These are phyloP conservation scores for Carcinoscorpius rotundicauda DNA, from an alignment of 1,140 invertebrate species.

Conservation along the genomic window DNA sequence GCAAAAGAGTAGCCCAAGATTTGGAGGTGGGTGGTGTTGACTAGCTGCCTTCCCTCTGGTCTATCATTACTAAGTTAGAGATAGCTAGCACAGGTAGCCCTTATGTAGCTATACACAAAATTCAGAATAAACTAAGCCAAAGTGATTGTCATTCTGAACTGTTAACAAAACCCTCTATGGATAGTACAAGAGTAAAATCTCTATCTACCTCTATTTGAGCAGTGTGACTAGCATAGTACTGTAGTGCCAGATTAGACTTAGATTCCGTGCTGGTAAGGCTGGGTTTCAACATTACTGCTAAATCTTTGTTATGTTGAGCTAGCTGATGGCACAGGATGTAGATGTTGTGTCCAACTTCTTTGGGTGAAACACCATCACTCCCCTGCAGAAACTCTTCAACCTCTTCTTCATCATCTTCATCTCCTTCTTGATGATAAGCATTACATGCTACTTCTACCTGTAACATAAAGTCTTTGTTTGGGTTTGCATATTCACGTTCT, in stretches of 20 bases:
- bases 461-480: too few species aligned
- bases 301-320: conserved; percentile 88
- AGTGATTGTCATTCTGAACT: too few species aligned
- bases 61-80: too few species aligned
- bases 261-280: conserved; percentile 30
- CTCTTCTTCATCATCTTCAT: conserved; percentile 53
- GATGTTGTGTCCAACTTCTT: conserved; percentile 95
- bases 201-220: conserved; percentile 86
- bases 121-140: too few species aligned
- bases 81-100: too few species aligned
- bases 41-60: too few species aligned
- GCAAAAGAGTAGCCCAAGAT: too few species aligned
- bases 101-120: too few species aligned
- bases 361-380: conserved; percentile 61
- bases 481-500: too few species aligned
- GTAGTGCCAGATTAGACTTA: conserved; percentile 69
- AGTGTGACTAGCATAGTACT: conserved; percentile 91
- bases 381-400: conserved; percentile 26
- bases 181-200: neutral
- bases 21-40: too few species aligned
- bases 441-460: conserved; percentile 82
- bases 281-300: conserved; percentile 69
- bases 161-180: too few species aligned
- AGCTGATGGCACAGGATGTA: conserved; percentile 98
- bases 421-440: conserved; percentile 79